Base-by-base conservation (phyloP, 2,113 vertebrate genomes). In the Phylloscopus trochiloides region DNA sequence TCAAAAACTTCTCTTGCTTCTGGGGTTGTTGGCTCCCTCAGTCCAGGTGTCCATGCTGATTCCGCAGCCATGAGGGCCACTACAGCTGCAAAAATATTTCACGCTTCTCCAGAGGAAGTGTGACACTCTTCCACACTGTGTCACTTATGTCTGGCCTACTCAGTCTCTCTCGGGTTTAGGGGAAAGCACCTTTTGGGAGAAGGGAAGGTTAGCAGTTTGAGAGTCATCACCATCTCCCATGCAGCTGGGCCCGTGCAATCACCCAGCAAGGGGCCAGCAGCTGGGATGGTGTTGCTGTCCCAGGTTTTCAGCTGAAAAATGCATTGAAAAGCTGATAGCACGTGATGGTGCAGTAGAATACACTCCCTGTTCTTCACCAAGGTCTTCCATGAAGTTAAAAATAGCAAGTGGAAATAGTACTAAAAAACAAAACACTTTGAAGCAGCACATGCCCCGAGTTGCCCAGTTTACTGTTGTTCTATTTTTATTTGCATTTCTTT, bases 331-430 rank as follows among this genome's bases (percentile, higher is more conserved):
- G 67, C 76, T 62, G 68, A 77, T 7, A 42, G 92, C 80, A 85
- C 1, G 3, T 68, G 73, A 32, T 1, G 12, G n/a, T 12, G 54
- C 3, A 1, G 55, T 26, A 58, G 54, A 94, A 93, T 22, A 58
- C 22, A 1, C 61, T 51, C 86, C 86, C 83, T 71, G 79, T 92
- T 88, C 74, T 58, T 82, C 5, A 0, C 48, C 6, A 7, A 43
- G 94, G 62, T 79, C 91, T 85, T 79, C 71, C 24, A 70, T 71
- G n/a, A 62, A 83, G 85, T 93, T 95, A 94, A 96, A 96, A 95
- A 93, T 71, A 94, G 78, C 89, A 72, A 77, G 40, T 68, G 72
- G 89, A 96, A 96, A 87, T 70, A 55, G 59, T 1, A 20, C 48
- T 88, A 29, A 7, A 52, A 82, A 58, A 10, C 50, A 16, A 34